phyloP scores from a whole-genome alignment of 1,140 invertebrate species.

The Pseudobourletiella spinata region DNA sequence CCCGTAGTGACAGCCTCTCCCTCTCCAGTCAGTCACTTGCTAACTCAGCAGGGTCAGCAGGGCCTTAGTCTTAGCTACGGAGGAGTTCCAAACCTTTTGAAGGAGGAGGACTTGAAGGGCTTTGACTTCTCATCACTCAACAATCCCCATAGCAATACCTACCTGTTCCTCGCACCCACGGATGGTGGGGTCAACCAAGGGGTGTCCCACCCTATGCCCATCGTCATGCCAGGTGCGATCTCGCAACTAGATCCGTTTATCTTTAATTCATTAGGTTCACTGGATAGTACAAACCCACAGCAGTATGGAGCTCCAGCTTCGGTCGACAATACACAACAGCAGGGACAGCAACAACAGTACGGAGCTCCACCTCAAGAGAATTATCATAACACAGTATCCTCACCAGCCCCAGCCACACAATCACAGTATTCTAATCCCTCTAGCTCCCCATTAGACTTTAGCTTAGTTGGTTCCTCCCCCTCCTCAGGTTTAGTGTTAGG shows the following conservation, averaged over 20 bases:
- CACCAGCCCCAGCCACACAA: background rate
- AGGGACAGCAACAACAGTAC: background rate
- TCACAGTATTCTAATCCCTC: background rate
- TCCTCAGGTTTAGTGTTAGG: too few relatives aligned
- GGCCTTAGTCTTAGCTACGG: background rate
- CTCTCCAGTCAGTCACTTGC: background rate
- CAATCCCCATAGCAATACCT: background rate
- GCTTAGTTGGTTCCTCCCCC: background rate
- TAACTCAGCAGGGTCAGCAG: conserved; percentile 13
- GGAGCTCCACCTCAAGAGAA: background rate
- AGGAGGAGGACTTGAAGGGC: too few relatives aligned
- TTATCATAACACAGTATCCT: too few relatives aligned
- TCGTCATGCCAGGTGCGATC: too few relatives aligned
- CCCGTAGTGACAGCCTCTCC: background rate
- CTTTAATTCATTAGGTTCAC: background rate
- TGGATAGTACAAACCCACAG: background rate
- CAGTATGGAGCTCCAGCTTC: conserved; percentile 1
- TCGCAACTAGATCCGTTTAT: background rate
- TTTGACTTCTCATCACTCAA: too few relatives aligned
- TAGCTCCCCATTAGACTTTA: background rate
- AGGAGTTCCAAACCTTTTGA: too few relatives aligned
- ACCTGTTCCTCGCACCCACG: background rate
- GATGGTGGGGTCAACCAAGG: too few relatives aligned
- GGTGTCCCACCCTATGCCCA: too few relatives aligned
- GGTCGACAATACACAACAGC: background rate